Percentiles rank a stretch among this genome's conserved stretches.
phyloP scores from a whole-genome alignment of 2,113 vertebrate genomes.

The Podarcis cretensis region DNA sequence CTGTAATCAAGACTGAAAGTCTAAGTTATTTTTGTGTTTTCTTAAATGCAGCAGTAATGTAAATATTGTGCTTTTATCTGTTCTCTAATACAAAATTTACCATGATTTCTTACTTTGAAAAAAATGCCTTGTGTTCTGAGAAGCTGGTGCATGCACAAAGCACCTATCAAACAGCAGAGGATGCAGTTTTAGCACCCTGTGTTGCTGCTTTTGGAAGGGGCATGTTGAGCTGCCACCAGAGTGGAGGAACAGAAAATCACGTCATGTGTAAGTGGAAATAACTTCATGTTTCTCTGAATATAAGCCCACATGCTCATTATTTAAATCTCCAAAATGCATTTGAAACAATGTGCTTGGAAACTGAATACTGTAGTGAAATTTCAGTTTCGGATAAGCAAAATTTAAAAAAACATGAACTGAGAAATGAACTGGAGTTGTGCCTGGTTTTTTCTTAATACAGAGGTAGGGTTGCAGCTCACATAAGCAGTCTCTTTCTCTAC shows the following conservation, averaged over 20 bases:
- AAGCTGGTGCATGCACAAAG: neutral
- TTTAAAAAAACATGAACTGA: constrained; percentile 36
- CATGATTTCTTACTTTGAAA: constrained; percentile 43
- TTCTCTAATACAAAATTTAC: constrained; percentile 54
- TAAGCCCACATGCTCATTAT: neutral
- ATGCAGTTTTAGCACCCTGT: neutral
- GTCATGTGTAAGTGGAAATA: neutral
- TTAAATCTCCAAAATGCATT: constrained; percentile 34
- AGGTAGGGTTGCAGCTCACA: neutral
- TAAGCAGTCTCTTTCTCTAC: neutral
- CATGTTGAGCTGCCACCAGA: neutral
- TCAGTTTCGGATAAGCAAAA: neutral
- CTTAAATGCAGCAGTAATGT: constrained; percentile 66
- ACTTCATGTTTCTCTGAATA: neutral
- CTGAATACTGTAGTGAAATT: constrained; percentile 14
- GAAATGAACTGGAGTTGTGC: constrained; percentile 55
- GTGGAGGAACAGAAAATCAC: neutral
- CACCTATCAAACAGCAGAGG: neutral
- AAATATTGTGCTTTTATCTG: constrained; percentile 74
- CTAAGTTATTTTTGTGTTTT: constrained; percentile 44
- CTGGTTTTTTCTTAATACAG: constrained; percentile 48
- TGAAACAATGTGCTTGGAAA: constrained; percentile 54
- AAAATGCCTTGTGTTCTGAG: neutral
- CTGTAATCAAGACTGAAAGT: constrained; percentile 31
- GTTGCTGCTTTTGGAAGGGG: neutral